Conservation (phyloP, 2,888 invertebrate species). For the Drosophila fulvimacula region DNA sequence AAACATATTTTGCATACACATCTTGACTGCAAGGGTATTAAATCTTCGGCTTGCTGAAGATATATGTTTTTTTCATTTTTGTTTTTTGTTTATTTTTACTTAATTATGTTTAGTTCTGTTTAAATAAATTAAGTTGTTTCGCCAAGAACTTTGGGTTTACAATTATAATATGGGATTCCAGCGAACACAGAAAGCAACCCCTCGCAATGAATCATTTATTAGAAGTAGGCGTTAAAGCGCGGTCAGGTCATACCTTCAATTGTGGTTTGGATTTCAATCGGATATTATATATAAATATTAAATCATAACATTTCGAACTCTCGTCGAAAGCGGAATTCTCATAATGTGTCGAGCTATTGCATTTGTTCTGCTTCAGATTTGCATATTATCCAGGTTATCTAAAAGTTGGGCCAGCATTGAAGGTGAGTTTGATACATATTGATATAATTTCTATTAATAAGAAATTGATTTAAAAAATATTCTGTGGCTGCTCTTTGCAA, state of each 20-base stretch:
- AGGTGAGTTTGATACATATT: slow-evolving; percentile 15
- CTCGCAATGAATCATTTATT: slow-evolving; percentile 6
- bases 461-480: not conserved
- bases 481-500: not conserved
- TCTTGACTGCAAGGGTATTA: not conserved
- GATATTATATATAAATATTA: not conserved
- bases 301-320: not conserved
- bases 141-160: too few relatives aligned
- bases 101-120: not conserved
- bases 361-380: not conserved
- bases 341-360: slow-evolving; percentile 3
- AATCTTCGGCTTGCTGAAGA: not conserved
- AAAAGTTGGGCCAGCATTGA: not conserved
- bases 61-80: not conserved
- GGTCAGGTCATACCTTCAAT: not conserved
- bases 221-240: not conserved
- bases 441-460: not conserved
- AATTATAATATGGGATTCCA: too few relatives aligned
- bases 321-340: not conserved
- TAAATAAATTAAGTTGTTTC: slow-evolving; percentile 1
- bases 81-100: not conserved
- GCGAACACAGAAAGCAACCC: not conserved
- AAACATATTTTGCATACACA: not conserved
- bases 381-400: not conserved
- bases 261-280: not conserved